Conservation (phyloP, 1,140 invertebrate genomes). For the Holcopasites calliopsidis region DNA sequence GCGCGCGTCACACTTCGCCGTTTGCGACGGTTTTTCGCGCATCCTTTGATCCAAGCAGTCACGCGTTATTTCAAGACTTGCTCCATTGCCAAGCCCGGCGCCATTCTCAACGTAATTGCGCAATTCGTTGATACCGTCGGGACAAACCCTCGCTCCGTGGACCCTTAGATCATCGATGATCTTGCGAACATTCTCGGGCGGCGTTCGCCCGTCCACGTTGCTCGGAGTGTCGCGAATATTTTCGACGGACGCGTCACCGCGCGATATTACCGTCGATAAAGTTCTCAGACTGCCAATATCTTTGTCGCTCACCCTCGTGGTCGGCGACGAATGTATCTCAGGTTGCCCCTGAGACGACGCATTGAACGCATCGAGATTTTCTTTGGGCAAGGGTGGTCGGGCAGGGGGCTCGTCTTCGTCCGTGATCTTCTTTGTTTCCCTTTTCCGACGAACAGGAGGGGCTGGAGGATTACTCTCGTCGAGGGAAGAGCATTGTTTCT, state of each 20-base stretch:
- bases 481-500: not conserved
- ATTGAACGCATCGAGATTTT: not conserved
- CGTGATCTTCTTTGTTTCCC: not conserved
- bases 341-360: no score
- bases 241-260: not conserved
- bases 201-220: not conserved
- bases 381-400: conserved; percentile 18
- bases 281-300: not conserved
- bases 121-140: conserved; percentile 49
- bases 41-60: conserved; percentile 38
- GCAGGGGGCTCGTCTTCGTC: not conserved
- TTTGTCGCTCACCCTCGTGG: not conserved
- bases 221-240: not conserved
- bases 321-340: not conserved
- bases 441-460: conserved; percentile 31
- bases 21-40: conserved; percentile 34
- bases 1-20: not conserved
- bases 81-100: conserved; percentile 63
- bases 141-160: conserved; percentile 1
- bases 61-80: conserved; percentile 63
- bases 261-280: conserved; percentile 2
- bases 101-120: conserved; percentile 44
- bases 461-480: conserved; percentile 21
- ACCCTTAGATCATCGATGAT: conserved; percentile 27
- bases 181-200: conserved; percentile 6